phyloP scores from a whole-genome alignment of 2,113 vertebrate species.

The Callipepla californica region DNA sequence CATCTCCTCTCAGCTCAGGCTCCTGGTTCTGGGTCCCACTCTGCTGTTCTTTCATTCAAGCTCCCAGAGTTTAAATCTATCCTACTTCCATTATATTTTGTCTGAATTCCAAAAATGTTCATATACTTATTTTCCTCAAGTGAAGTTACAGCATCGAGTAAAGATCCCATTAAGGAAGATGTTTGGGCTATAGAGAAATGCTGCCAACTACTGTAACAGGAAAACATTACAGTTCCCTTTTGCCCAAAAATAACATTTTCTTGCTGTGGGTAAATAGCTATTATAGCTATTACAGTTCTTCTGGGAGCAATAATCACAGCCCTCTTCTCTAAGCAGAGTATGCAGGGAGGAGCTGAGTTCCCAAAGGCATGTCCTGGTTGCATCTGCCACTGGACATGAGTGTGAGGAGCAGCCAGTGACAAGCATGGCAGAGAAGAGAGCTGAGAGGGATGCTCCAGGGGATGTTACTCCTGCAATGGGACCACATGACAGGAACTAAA shows the following conservation, averaged over 20 bases:
- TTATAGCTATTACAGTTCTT: background rate
- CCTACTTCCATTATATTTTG: background rate
- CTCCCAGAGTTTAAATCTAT: background rate
- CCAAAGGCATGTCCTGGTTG: background rate
- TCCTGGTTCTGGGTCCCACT: background rate
- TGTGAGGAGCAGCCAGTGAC: background rate
- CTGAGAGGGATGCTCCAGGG: fast-evolving
- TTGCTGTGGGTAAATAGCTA: constrained; percentile 13
- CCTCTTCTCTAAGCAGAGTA: background rate
- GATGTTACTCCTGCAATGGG: background rate
- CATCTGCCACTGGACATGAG: background rate
- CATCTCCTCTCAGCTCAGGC: background rate
- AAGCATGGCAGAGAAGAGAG: background rate
- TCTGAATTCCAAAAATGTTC: constrained; percentile 9
- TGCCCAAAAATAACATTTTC: constrained; percentile 29
- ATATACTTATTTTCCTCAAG: background rate
- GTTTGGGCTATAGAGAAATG: constrained; percentile 71
- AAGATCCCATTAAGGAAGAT: constrained; percentile 17
- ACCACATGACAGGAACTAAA: background rate
- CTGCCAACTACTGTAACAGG: constrained; percentile 73
- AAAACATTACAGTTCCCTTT: constrained; percentile 69
- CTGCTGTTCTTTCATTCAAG: background rate
- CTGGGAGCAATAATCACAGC: background rate
- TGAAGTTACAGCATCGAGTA: background rate
- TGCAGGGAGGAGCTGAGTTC: background rate